Evolutionary conservation across 2,113 vertebrate species (phyloP).

Genomic region (Irena cyanogastra): DNA sequence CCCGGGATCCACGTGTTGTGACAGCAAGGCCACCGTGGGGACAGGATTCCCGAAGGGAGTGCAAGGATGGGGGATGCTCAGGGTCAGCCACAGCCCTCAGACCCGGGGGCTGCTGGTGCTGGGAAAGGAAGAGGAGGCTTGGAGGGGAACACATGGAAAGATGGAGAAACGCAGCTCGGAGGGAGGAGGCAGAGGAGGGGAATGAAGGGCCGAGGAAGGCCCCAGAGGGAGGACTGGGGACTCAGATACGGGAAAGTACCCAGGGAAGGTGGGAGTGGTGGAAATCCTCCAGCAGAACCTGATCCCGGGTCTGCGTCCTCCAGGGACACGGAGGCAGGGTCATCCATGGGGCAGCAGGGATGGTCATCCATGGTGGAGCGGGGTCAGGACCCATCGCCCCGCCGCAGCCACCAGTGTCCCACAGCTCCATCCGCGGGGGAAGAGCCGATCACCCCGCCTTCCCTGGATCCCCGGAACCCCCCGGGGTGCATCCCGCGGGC

Average conservation of each 20-base stretch:
- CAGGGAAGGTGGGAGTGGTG: neutral
- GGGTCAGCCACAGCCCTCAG: neutral
- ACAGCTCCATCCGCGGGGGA: neutral
- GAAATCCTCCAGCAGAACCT: neutral
- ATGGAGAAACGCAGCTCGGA: neutral
- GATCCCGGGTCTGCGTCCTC: neutral
- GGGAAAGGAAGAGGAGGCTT: neutral
- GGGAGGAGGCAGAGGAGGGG: neutral
- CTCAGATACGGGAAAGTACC: neutral
- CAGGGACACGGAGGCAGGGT: neutral
- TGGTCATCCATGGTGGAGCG: accelerated
- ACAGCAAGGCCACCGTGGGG: neutral
- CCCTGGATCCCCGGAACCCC: neutral
- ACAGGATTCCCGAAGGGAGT: neutral
- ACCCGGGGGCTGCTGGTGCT: accelerated
- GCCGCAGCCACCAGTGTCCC: neutral
- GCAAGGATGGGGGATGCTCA: neutral
- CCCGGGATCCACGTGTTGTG: accelerated
- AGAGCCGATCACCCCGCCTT: accelerated
- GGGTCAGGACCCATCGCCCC: neutral
- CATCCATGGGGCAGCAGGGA: neutral
- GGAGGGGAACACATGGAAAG: neutral
- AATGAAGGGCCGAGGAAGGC: neutral
- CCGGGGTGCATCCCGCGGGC: accelerated
- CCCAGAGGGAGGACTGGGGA: neutral